A percentile compares a stretch with the other conserved stretches of the same genome.
phyloP scores from a whole-genome alignment of 1,140 invertebrate genomes.

The Brachionus manjavacas region DNA sequence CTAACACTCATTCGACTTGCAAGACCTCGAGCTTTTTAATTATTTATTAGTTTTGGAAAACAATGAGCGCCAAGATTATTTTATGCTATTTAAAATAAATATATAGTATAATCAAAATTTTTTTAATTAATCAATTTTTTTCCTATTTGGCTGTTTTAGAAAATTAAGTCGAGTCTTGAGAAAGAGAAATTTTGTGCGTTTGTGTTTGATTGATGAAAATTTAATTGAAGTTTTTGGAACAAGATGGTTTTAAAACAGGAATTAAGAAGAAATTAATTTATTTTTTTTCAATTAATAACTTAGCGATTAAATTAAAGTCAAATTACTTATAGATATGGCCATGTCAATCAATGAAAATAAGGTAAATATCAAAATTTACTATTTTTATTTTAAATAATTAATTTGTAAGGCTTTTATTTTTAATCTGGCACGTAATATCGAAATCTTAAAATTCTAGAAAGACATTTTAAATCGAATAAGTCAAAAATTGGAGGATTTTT shows the following conservation, averaged over 20 bases:
- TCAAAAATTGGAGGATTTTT: too few species aligned
- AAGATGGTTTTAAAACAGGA: not conserved
- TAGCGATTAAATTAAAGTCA: not conserved
- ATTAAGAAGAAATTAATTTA: not conserved
- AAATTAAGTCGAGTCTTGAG: not conserved
- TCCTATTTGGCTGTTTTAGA: not conserved
- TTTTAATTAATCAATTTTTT: slow-evolving; percentile 17
- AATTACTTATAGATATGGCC: not conserved
- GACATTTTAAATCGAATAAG: too few species aligned
- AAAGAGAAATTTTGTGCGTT: not conserved
- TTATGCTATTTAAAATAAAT: not conserved
- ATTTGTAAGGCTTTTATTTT: not conserved
- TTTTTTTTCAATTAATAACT: not conserved
- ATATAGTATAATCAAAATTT: not conserved
- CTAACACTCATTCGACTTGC: not conserved
- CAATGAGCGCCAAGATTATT: not conserved
- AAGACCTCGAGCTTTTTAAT: not conserved
- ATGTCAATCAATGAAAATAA: not conserved
- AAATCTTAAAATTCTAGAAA: not conserved
- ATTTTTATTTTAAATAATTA: not conserved
- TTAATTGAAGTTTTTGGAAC: not conserved
- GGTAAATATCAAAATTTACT: not conserved
- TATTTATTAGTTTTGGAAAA: not conserved
- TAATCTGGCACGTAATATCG: not conserved
- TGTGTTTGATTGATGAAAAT: slow-evolving; percentile 2